phyloP scores from a whole-genome alignment of 1,140 invertebrate species.

The Geopemphigus sp. region DNA sequence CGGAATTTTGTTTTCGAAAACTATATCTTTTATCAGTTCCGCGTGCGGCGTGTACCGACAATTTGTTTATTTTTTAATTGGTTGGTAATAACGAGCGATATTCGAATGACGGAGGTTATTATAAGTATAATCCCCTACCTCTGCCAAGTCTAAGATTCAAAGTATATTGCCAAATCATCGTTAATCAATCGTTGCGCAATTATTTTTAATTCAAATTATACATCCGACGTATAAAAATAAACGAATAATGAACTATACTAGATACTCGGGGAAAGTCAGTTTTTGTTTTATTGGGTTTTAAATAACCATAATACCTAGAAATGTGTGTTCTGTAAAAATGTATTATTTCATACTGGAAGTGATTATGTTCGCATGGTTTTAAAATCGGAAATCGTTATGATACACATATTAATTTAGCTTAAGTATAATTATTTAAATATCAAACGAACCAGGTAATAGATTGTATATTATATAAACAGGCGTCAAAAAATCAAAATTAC shows the following conservation, averaged over 20 bases:
- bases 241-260: not conserved
- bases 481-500: too few relatives aligned
- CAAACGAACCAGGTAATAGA: too few relatives aligned
- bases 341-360: too few relatives aligned
- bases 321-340: too few relatives aligned
- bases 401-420: too few relatives aligned
- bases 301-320: too few relatives aligned
- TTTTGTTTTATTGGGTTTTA: too few relatives aligned
- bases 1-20: not conserved
- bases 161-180: not conserved
- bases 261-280: too few relatives aligned
- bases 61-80: not conserved
- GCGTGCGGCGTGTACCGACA: not conserved
- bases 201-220: constrained; percentile 1
- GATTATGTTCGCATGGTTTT: too few relatives aligned
- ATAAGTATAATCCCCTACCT: not conserved
- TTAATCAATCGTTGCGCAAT: constrained; percentile 4
- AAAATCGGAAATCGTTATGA: too few relatives aligned
- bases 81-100: not conserved
- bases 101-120: not conserved
- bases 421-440: too few relatives aligned
- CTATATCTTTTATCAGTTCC: not conserved
- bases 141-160: not conserved
- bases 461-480: too few relatives aligned
- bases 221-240: not conserved